Percentiles rank a stretch among this genome's conserved stretches.
These are phyloP conservation scores for Phenganax marumi DNA, from an alignment of 92 coral and sea anemone genomes.

Conservation along the genomic window DNA sequence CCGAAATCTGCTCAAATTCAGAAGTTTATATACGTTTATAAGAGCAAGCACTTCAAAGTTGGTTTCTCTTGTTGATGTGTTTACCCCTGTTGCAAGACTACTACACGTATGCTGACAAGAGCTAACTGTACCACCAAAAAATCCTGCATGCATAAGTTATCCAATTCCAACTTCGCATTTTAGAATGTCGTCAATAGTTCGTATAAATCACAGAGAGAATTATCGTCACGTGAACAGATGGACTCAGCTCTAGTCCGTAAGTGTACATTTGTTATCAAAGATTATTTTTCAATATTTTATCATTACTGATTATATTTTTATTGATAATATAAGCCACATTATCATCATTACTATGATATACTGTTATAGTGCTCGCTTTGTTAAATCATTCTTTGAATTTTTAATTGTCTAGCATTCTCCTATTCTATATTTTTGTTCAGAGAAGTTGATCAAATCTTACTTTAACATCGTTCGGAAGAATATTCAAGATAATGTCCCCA, in stretches of 20 bases:
- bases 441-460: constrained; percentile 90
- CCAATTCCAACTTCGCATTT: neutral
- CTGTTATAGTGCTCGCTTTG: no score
- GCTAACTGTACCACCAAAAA: neutral
- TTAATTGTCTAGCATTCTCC: neutral
- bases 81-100: no score
- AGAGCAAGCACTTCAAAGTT: no score
- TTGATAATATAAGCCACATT: no score
- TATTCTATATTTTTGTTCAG: constrained; percentile 48
- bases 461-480: constrained; percentile 92
- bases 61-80: no score
- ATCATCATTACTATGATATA: no score
- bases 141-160: neutral
- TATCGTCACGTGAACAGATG: constrained; percentile 95
- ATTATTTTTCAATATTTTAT: neutral
- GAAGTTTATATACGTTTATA: no score
- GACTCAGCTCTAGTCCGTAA: constrained; percentile 90
- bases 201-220: constrained; percentile 66
- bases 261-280: constrained; percentile 25
- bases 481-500: constrained; percentile 97
- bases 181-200: constrained; percentile 53
- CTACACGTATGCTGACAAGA: no score
- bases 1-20: no score
- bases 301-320: no score
- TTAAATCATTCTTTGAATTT: neutral